Base-by-base conservation (phyloP, 2,797 vertebrate species). In the Manis pentadactyla region DNA sequence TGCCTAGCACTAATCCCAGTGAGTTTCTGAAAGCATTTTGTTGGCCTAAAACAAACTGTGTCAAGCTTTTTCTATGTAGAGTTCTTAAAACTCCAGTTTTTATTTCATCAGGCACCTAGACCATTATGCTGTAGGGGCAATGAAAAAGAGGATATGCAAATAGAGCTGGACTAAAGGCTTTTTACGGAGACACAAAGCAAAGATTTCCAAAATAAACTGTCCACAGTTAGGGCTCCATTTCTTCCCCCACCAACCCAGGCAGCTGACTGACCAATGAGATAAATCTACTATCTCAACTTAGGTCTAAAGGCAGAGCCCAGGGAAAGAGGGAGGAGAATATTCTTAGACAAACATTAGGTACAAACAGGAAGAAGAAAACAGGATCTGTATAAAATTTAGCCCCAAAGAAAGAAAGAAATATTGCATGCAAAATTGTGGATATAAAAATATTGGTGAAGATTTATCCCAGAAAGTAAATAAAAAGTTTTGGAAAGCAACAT, bases 11-110 rank as follows among this genome's bases (percentile, higher is more conserved):
- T 92, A 85, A 89, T 89, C 23, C 53, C 46, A 89, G 15, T 59
- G 66, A 81, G 29, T 69, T 79, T 89, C 61, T 81, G 87, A 91
- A 85, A 95, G 31, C 55, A 46, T 74, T 87, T 92, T 63, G 79
- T 87, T 69, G 66, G 21, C 23, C 69, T 83, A 74, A 73, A 46
- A 23, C 42, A 93, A 93, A 88, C 11, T 51, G 34, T 15, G 61
- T 79, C 23, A 63, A 57, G 29, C 37, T 59, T 75, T 75, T 88
- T 85, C n/a, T 85, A 18, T 84, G n/a, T 42, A 85, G 34, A 61
- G 19, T 57, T 91, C 64, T 78, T 31, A 31, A 42, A 75, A 69
- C 55, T 91, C 55, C 83, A 57, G 84, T 49, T 78, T 90, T 75
- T 75, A 69, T 83, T 34, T 87, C 39, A 46, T 75, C n/a, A 95